Base-by-base conservation (phyloP, 2,113 vertebrate genomes). In the Promerops cafer region DNA sequence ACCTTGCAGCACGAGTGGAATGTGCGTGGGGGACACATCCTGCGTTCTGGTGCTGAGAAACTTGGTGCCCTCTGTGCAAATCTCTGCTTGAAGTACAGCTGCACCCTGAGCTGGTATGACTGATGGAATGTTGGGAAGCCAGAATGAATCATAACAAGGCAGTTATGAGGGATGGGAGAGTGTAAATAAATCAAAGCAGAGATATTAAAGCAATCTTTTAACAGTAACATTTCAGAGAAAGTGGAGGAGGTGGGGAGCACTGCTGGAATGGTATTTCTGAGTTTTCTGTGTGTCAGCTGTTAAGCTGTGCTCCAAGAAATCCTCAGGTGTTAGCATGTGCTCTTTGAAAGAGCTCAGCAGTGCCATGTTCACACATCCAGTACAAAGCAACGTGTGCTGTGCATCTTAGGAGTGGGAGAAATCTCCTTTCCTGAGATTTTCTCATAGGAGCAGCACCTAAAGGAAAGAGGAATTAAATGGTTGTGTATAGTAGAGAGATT, bases 111-210 rank as follows among this genome's bases (percentile, higher is more conserved):
- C 49, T 60, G 83, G 5, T 78, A 4, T 53, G 50, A 83, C 19
- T 75, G 61, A 85, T 91, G 47, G 65, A 90, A 84, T 19, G 74
- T 49, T 95, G 65, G 68, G 61, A 75, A 78, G 40, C 33, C 52
- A 30, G 45, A 87, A 94, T 71, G 83, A 94, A 95, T 93, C 91
- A 77, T 66, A 96, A 75, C 52, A 72, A 89, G 87, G 63, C 59
- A 69, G 74, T 91, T 91, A 75, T 15, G 79, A 84, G 64, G 85
- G 22, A 44, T 54, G 83, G 23, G 40, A 81, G 64, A 83, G 82
- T 5, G 75, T 80, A 94, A 95, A 97, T 92, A 94, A 93, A 92
- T 93, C 54, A 93, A 33, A 97, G 31, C 27, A 64, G 80, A 65
- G 22, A 69, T 90, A 76, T 77, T 87, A 89, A 94, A 92, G n/a